These are phyloP conservation scores for Montipora cactus DNA, from an alignment of 64 coral and sea anemone genomes.

Conservation along the genomic window DNA sequence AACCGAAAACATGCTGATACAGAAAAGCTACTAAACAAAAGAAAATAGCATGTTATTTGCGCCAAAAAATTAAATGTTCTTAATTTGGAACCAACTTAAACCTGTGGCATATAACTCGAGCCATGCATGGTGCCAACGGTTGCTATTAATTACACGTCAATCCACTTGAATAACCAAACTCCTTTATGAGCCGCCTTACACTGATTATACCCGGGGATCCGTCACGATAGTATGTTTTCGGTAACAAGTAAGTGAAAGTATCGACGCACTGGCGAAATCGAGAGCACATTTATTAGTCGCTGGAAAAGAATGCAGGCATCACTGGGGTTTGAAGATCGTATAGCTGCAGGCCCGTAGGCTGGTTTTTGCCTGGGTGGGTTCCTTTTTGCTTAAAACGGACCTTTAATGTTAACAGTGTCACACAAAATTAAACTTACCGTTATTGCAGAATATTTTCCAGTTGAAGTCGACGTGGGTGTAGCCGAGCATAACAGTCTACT, in stretches of 20 bases:
- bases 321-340: constrained; percentile 67
- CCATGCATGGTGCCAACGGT: not conserved
- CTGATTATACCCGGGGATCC: not conserved
- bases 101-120: constrained; percentile 31
- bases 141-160: too few species aligned
- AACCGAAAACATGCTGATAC: constrained; percentile 41
- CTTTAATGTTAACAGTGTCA: too few species aligned
- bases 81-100: constrained; percentile 57
- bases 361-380: too few species aligned
- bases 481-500: too few species aligned
- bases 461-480: too few species aligned
- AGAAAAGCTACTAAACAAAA: constrained; percentile 58
- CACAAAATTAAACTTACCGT: too few species aligned
- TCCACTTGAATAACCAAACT: constrained; percentile 46
- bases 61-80: constrained; percentile 53
- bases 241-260: constrained; percentile 44
- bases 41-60: constrained; percentile 70
- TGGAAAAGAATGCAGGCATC: constrained; percentile 46
- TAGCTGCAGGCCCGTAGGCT: not conserved
- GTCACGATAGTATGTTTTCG: not conserved
- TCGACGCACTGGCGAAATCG: constrained; percentile 49
- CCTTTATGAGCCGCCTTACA: constrained; percentile 21
- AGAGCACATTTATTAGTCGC: constrained; percentile 65
- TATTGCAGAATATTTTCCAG: too few species aligned
- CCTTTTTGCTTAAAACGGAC: too few species aligned